Base-by-base conservation (phyloP, 2,797 vertebrate genomes). In the Melanotaenia trifasciata region DNA sequence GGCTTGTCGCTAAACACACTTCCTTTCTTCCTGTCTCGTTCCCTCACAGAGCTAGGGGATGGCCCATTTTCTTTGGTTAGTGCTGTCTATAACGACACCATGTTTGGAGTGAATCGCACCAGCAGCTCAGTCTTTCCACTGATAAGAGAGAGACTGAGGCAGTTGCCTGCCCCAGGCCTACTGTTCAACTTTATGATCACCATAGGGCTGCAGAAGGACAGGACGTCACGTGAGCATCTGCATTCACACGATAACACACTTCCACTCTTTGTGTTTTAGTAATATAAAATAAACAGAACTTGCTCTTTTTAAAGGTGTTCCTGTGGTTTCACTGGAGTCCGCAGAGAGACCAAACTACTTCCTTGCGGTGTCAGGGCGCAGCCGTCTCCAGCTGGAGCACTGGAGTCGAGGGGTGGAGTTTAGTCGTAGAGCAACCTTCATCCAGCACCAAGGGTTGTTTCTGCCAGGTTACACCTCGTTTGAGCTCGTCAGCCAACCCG, bases 101-200 rank as follows among this genome's bases (percentile, higher is more conserved):
- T 98, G 92, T 93, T 99, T 75, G 97, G 96, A 79, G 96, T 94
- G 78, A 98, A 98, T 76, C 80, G 96, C 73, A 97, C 94, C 77
- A 98, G 95, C 76, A 95, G 94, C 83, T 94, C 86, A 16, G 93
- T 98, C 80, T 97, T 99, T 90, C 95, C 97, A 67, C 89, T 98
- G 69, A 89, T 94, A 70, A 96, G 92, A 94, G 93, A 80, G 1
- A 90, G 91, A 78, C 74, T 89, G 14, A 90, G 93, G 11, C 89
- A 92, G 60, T 57, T 88, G 76, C 88, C 93, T 51, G 84, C 93
- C 22, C 89, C 92, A 64, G 95, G 94, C 64, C 83, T 96, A 35
- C 92, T 97, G 84, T 98, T 98, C 90, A 98, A 95, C 93, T 97
- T 99, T 90, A 99, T 99, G 98, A 93, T 99, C 87, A 98, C 96